phyloP scores from a whole-genome alignment of 2,113 vertebrate species.

The Antechinus stuartii region DNA sequence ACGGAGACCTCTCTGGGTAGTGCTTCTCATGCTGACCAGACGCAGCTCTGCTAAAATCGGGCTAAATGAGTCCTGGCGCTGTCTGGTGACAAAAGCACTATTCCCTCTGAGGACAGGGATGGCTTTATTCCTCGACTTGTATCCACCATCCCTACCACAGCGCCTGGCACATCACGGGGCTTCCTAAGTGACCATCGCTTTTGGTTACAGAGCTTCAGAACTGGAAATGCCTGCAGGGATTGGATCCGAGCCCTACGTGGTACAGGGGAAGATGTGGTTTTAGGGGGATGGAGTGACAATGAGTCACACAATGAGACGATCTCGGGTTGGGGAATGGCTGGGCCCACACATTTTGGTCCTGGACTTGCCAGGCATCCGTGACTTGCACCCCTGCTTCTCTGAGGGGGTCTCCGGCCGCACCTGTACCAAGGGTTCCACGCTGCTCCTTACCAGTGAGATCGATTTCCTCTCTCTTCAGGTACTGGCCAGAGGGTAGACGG shows the following conservation, averaged over 20 bases:
- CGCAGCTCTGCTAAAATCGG: not conserved
- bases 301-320: not conserved
- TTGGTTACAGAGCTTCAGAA: not conserved
- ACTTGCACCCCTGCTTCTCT: not conserved
- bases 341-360: not conserved
- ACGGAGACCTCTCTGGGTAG: not conserved
- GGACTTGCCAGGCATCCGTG: not conserved
- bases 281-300: not conserved
- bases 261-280: not conserved
- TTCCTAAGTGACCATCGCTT: not conserved
- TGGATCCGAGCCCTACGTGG: not conserved
- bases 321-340: not conserved
- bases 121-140: not conserved
- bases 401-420: not conserved
- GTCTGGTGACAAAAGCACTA: not conserved
- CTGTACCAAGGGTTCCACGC: not conserved
- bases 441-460: conserved; percentile 91
- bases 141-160: not conserved
- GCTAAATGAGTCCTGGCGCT: not conserved
- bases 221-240: not conserved
- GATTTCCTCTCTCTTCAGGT: conserved; percentile 90
- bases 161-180: not conserved
- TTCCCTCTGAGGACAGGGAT: not conserved
- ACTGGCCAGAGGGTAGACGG: conserved; percentile 89
- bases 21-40: not conserved